Evolutionary conservation across 2,888 invertebrate species (phyloP).

Genomic region (Rotaria macrura): DNA sequence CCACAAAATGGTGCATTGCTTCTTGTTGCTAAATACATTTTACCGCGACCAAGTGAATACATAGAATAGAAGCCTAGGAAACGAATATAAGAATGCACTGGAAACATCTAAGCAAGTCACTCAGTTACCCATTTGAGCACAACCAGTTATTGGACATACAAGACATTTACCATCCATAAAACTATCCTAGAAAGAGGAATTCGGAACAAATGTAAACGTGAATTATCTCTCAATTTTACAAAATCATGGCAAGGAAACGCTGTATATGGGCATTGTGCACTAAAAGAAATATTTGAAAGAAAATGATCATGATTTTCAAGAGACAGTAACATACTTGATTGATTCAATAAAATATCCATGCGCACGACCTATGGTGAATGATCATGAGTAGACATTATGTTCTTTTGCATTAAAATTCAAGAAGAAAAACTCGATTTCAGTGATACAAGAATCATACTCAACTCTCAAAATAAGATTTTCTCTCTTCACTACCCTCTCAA

Average conservation of each 20-base stretch:
- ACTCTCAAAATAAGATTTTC: too few relatives aligned
- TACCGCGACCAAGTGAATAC: not conserved
- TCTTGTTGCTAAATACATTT: not conserved
- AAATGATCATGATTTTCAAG: not conserved
- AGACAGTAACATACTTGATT: not conserved
- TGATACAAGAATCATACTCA: too few relatives aligned
- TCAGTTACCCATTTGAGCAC: not conserved
- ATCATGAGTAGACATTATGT: too few relatives aligned
- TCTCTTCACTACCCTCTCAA: too few relatives aligned
- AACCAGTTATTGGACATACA: not conserved
- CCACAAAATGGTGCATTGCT: constrained; percentile 9
- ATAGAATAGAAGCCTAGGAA: not conserved
- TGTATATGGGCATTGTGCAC: constrained; percentile 15
- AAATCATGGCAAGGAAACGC: constrained; percentile 5
- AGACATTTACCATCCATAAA: constrained; percentile 10
- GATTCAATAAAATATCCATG: constrained; percentile 18
- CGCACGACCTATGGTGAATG: not conserved
- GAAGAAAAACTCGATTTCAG: too few relatives aligned
- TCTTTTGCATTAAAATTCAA: too few relatives aligned
- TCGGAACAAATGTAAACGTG: too few relatives aligned
- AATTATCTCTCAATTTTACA: not conserved
- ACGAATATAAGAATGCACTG: not conserved
- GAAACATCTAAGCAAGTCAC: not conserved
- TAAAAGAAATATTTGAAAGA: not conserved
- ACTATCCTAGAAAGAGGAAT: not conserved